Evolutionary conservation across 1,140 invertebrate genomes (phyloP).

Genomic region (Andricus grossulariae): DNA sequence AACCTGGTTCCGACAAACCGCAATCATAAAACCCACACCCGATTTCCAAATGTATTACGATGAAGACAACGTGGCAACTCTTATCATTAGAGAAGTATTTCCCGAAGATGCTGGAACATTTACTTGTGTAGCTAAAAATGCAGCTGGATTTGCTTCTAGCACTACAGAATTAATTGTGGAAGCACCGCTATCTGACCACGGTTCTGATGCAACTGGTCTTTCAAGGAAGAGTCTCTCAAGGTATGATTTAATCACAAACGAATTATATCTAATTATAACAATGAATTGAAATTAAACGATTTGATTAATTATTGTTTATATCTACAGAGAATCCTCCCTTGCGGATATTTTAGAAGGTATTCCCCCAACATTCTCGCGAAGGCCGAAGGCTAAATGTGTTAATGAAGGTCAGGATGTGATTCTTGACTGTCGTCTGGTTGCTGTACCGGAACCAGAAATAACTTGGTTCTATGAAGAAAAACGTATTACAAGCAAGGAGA

Average conservation of each 20-base stretch:
- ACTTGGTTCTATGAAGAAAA: constrained; percentile 88
- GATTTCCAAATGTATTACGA: constrained; percentile 96
- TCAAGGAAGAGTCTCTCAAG: constrained; percentile 88
- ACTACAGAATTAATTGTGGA: constrained; percentile 93
- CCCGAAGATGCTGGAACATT: constrained; percentile 98
- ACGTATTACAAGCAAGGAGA: constrained; percentile 80
- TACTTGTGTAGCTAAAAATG: constrained; percentile 97
- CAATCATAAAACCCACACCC: constrained; percentile 91
- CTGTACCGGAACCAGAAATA: constrained; percentile 93
- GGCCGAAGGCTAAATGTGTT: constrained; percentile 89
- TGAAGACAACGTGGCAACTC: constrained; percentile 92
- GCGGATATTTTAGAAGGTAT: constrained; percentile 94
- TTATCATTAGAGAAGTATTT: constrained; percentile 96
- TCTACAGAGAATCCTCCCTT: constrained; percentile 87
- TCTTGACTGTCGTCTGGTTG: constrained; percentile 89
- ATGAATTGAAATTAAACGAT: constrained; percentile 7
- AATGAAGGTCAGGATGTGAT: constrained; percentile 87
- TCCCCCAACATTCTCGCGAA: constrained; percentile 93
- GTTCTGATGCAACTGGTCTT: constrained; percentile 86
- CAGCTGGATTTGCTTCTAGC: constrained; percentile 93
- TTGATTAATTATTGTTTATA: constrained; percentile 17
- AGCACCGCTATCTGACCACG: constrained; percentile 90
- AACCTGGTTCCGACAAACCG: constrained; percentile 95
- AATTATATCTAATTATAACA: neutral
- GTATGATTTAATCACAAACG: constrained; percentile 54